phyloP scores from a whole-genome alignment of 2,113 vertebrate species.

The Struthio camelus region DNA sequence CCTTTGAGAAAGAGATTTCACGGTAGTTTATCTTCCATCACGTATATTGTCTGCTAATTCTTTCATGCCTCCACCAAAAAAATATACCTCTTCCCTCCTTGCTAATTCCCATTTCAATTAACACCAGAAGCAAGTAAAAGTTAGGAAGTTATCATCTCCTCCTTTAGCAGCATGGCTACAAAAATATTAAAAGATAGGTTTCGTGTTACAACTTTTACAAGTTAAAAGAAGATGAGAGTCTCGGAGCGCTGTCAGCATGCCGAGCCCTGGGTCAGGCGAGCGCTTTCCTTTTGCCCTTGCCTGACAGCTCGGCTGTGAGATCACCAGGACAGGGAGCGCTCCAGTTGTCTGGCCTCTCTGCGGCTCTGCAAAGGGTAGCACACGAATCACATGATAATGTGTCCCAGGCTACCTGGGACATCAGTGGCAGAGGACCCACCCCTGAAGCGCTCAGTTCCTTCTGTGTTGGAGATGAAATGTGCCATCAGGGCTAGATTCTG shows the following conservation, averaged over 20 bases:
- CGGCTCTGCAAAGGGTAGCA: rapidly evolving
- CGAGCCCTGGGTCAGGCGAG: neutral
- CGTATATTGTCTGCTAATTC: neutral
- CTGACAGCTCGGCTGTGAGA: neutral
- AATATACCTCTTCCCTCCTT: neutral
- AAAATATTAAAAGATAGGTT: neutral
- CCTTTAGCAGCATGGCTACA: neutral
- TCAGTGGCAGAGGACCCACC: neutral
- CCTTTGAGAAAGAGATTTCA: neutral
- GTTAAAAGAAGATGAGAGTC: neutral
- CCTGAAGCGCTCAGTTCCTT: neutral
- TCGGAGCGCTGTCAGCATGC: neutral
- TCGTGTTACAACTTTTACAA: neutral
- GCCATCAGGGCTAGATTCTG: neutral
- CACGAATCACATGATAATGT: rapidly evolving
- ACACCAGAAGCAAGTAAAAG: neutral
- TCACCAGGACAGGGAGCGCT: rapidly evolving
- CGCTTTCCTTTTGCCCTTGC: neutral
- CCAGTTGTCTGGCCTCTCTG: rapidly evolving
- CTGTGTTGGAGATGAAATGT: neutral
- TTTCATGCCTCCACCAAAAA: neutral
- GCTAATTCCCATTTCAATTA: neutral
- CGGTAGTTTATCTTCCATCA: neutral
- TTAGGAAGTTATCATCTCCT: neutral
- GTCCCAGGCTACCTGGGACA: neutral